These are phyloP conservation scores for Sepioteuthis lessoniana DNA, from an alignment of 2,888 invertebrate genomes.

Conservation along the genomic window DNA sequence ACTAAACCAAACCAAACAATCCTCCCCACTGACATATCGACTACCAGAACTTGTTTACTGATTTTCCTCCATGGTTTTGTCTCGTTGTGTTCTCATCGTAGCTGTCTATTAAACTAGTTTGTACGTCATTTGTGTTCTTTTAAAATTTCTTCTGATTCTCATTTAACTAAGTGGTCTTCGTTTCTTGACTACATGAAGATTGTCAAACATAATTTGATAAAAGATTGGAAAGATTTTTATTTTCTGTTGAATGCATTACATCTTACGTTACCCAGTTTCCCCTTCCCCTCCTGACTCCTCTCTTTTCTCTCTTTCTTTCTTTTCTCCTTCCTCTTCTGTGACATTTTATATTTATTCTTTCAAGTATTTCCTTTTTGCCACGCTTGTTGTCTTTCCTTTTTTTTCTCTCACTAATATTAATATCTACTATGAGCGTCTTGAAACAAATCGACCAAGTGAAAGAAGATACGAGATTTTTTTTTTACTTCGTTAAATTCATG, in stretches of 20 bases:
- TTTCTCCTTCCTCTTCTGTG: background rate
- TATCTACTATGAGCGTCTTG: background rate
- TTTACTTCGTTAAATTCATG: background rate
- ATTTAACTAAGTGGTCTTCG: slow-evolving; percentile 16
- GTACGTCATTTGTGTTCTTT: background rate
- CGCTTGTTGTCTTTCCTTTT: background rate
- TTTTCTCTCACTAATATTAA: background rate
- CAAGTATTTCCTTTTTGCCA: background rate
- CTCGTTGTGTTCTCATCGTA: background rate
- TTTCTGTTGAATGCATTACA: background rate
- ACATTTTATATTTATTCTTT: background rate
- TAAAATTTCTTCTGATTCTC: background rate
- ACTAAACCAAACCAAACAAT: too few relatives aligned
- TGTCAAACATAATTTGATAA: background rate
- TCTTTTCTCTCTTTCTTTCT: background rate
- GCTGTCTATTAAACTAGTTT: background rate
- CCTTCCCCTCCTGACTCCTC: too few relatives aligned
- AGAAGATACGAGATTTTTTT: background rate
- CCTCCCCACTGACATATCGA: background rate
- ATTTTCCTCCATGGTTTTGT: background rate
- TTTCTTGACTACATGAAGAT: background rate
- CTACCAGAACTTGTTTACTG: background rate
- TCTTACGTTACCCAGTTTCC: background rate
- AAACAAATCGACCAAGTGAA: background rate
- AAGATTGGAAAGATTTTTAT: background rate